phyloP scores from a whole-genome alignment of 2,113 vertebrate species.

The Elachura formosa region DNA sequence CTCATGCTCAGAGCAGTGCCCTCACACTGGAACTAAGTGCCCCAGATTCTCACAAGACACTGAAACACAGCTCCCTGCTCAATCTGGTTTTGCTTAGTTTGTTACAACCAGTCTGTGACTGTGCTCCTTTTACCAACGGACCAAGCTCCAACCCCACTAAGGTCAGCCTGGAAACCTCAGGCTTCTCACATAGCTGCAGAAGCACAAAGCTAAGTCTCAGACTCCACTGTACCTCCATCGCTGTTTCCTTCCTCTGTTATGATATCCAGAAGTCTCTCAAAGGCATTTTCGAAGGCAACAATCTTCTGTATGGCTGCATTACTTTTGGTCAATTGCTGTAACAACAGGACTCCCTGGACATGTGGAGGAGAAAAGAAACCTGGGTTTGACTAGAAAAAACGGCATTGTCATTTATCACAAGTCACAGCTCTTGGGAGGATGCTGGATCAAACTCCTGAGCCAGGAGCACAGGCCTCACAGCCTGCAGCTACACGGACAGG shows the following conservation, averaged over 20 bases:
- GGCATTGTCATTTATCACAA: neutral
- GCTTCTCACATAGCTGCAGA: neutral
- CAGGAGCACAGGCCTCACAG: fast-evolving
- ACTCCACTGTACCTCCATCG: conserved; percentile 83
- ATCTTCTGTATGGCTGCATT: conserved; percentile 99
- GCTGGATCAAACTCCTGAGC: neutral
- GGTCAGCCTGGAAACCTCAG: neutral
- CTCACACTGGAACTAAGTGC: fast-evolving
- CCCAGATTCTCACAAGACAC: neutral
- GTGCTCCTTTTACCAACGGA: neutral
- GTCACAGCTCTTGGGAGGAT: neutral
- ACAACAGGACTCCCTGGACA: conserved; percentile 85
- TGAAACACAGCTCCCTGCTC: neutral
- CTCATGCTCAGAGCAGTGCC: neutral
- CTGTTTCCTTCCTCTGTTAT: conserved; percentile 95
- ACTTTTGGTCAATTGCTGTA: conserved; percentile 93
- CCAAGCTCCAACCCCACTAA: neutral
- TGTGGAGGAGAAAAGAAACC: neutral
- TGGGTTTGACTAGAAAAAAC: neutral
- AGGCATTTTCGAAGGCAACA: conserved; percentile 97
- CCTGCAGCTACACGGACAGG: fast-evolving
- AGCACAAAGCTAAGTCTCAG: neutral
- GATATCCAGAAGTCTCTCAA: conserved; percentile 94
- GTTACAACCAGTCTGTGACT: neutral
- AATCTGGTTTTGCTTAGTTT: neutral